These are phyloP conservation scores for Caenorhabditis sp. DNA, from an alignment of 2,888 invertebrate genomes.

Conservation along the genomic window DNA sequence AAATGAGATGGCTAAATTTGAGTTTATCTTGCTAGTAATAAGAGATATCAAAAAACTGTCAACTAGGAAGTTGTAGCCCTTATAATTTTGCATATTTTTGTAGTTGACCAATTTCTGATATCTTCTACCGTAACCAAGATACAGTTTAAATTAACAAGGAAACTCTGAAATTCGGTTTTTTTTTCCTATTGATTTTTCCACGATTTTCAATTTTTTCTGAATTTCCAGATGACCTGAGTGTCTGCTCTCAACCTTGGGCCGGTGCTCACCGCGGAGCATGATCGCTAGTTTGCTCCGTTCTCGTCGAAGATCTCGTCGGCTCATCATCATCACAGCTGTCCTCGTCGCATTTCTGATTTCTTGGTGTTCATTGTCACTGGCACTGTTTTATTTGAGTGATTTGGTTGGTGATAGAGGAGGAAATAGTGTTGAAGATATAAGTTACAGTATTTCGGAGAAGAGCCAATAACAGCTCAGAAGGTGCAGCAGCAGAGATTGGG, in stretches of 20 bases:
- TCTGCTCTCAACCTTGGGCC: slow-evolving; percentile 21
- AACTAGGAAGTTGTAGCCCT: no score
- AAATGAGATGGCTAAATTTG: no score
- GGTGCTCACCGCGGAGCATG: slow-evolving; percentile 35
- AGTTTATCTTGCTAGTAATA: no score
- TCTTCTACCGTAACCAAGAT: no score
- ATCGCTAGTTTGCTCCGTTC: slow-evolving; percentile 29
- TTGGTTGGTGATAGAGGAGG: slow-evolving; percentile 50
- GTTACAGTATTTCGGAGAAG: slow-evolving; percentile 45
- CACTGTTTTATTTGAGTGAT: slow-evolving; percentile 80
- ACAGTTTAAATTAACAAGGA: no score
- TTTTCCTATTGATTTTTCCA: neutral
- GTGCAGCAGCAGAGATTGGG: neutral
- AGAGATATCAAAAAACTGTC: no score
- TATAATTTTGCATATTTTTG: no score
- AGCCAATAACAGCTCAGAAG: neutral
- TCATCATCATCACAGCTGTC: slow-evolving; percentile 64
- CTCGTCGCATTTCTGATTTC: slow-evolving; percentile 75
- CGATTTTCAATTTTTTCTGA: neutral
- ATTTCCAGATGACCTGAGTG: slow-evolving; percentile 45
- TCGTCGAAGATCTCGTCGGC: slow-evolving; percentile 45
- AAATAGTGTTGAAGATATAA: neutral
- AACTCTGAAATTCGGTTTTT: no score
- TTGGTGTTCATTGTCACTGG: slow-evolving; percentile 80
- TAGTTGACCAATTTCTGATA: no score